Conservation (phyloP, 2,797 vertebrate genomes). For the Poeciliopsis infans region DNA sequence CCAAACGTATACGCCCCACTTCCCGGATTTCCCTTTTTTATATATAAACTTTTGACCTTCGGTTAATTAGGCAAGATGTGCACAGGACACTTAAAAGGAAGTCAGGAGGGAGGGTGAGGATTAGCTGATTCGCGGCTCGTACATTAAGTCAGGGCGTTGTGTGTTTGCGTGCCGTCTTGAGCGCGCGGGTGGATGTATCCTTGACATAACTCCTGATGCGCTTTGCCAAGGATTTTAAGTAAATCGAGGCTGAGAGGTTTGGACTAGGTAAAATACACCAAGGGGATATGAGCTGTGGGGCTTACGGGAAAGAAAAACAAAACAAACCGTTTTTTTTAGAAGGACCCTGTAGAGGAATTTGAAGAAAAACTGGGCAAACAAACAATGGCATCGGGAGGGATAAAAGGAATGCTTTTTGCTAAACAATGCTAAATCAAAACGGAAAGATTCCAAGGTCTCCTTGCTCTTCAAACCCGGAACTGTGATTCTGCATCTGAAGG, state of each 20-base stretch:
- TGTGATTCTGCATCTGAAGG: conserved; percentile 37
- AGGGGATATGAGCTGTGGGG: conserved; percentile 29
- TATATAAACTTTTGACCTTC: conserved; percentile 45
- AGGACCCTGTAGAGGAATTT: neutral
- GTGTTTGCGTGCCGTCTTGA: conserved; percentile 25
- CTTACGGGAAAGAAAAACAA: conserved; percentile 32
- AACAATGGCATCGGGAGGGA: conserved; percentile 18
- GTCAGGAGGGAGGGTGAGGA: conserved; percentile 41
- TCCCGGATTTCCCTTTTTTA: conserved; percentile 22
- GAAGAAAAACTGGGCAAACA: conserved; percentile 1
- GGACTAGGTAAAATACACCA: conserved; percentile 40
- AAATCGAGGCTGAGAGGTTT: conserved; percentile 52
- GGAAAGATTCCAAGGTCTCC: neutral
- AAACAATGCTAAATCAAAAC: conserved; percentile 24
- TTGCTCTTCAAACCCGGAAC: neutral
- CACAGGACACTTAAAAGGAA: conserved; percentile 51
- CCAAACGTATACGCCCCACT: conserved; percentile 9
- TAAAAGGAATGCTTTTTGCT: conserved; percentile 33
- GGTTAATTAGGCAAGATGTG: conserved; percentile 51
- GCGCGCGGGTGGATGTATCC: conserved; percentile 26
- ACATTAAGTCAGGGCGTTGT: conserved; percentile 9
- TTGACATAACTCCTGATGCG: conserved; percentile 43
- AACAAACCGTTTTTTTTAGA: neutral
- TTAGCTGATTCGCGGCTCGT: conserved; percentile 45
- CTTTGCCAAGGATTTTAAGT: conserved; percentile 55